Evolutionary conservation across 2,113 vertebrate species (phyloP).

Genomic region (Limnothrissa miodon): DNA sequence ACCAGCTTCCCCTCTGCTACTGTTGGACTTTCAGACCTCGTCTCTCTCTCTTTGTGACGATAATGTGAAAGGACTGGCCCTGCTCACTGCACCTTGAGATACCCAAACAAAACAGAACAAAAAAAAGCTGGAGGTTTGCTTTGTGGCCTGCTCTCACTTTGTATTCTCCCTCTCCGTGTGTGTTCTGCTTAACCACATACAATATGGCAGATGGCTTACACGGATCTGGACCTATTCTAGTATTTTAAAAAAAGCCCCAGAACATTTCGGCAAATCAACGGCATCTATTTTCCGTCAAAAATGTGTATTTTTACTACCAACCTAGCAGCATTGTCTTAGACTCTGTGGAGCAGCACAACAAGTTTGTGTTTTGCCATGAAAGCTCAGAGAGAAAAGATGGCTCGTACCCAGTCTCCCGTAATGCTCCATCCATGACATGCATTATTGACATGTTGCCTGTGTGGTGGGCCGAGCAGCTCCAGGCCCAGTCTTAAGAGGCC

Average conservation of each 20-base stretch:
- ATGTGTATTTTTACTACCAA: not conserved
- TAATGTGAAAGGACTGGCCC: slow-evolving; percentile 14
- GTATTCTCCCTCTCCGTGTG: not conserved
- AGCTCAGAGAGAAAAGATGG: not conserved
- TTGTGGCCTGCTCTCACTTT: slow-evolving; percentile 8
- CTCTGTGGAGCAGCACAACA: not conserved
- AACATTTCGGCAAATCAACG: not conserved
- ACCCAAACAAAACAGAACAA: slow-evolving; percentile 11
- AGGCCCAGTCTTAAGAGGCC: slow-evolving; percentile 1
- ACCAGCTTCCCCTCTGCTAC: not conserved
- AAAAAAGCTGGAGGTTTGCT: slow-evolving; percentile 4
- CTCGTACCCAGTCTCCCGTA: not conserved
- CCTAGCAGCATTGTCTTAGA: not conserved
- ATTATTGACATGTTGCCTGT: slow-evolving; percentile 6
- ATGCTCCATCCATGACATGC: not conserved
- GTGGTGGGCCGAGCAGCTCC: not conserved
- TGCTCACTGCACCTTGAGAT: slow-evolving; percentile 14
- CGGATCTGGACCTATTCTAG: not conserved
- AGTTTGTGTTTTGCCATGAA: not conserved
- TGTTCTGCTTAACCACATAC: not conserved
- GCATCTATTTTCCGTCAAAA: not conserved
- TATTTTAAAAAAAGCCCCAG: not conserved
- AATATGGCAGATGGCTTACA: not conserved
- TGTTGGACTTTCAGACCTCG: slow-evolving; percentile 10
- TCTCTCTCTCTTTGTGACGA: slow-evolving; percentile 4